phyloP scores from a whole-genome alignment of 1,140 invertebrate genomes.

The Grapholita molesta region DNA sequence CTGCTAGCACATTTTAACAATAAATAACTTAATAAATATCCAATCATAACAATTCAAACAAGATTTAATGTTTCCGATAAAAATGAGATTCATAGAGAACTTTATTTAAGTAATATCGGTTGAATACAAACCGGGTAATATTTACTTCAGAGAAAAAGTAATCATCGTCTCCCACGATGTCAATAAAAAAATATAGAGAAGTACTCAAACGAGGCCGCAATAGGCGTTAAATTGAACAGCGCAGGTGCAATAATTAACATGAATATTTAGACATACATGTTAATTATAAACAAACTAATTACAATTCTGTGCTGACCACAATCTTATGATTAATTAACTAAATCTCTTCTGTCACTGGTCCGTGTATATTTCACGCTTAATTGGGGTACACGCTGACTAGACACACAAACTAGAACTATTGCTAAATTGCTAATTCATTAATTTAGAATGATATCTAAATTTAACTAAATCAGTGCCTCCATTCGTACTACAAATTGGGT shows the following conservation, averaged over 20 bases:
- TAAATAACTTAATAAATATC: too few species aligned
- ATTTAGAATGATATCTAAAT: too few species aligned
- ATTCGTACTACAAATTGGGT: too few species aligned
- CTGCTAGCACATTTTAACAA: too few species aligned
- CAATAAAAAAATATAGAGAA: conserved; percentile 66
- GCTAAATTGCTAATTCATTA: too few species aligned
- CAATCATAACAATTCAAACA: too few species aligned
- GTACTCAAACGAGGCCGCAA: conserved; percentile 49
- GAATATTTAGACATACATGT: too few species aligned
- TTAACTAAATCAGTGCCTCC: too few species aligned
- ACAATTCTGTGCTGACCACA: neutral
- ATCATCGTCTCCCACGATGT: conserved; percentile 25
- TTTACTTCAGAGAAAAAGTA: conserved; percentile 11
- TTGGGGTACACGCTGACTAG: neutral
- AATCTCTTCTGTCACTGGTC: neutral
- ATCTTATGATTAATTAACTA: neutral
- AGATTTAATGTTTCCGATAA: too few species aligned
- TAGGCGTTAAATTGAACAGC: conserved; percentile 70
- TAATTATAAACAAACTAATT: neutral
- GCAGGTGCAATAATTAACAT: conserved; percentile 57
- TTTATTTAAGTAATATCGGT: too few species aligned
- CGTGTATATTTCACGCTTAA: neutral
- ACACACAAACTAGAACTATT: neutral
- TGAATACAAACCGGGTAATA: neutral
- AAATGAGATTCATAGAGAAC: too few species aligned